phyloP scores from a whole-genome alignment of 2,888 invertebrate genomes.

The Myopa testacea region DNA sequence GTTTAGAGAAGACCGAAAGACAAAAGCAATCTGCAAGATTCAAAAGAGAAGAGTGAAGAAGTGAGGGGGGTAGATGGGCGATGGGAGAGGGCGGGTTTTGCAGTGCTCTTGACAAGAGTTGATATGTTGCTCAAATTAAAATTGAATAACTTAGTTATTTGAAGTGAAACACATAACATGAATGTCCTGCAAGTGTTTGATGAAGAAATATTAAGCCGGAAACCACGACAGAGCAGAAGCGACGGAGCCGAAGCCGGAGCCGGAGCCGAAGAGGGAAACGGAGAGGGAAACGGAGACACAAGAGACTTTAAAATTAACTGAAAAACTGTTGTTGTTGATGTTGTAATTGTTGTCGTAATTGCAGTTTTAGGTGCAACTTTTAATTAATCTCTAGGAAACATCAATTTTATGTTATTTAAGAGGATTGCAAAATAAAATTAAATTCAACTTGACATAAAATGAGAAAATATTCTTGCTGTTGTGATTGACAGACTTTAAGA shows the following conservation, averaged over 20 bases:
- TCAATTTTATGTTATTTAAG: neutral
- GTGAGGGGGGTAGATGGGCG: neutral
- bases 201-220: neutral
- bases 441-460: neutral
- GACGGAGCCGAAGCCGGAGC: neutral
- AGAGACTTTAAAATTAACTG: conserved; percentile 1
- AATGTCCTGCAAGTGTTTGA: neutral
- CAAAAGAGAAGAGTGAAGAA: neutral
- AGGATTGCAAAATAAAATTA: neutral
- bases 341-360: neutral
- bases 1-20: neutral
- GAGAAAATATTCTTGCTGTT: no score
- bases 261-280: neutral
- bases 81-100: neutral
- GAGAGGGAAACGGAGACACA: neutral
- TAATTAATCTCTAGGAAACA: neutral
- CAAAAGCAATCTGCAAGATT: no score
- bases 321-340: neutral
- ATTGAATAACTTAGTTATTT: neutral
- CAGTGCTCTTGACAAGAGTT: neutral
- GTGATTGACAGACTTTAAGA: no score
- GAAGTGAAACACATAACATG: neutral
- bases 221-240: neutral
- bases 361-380: conserved; percentile 1
- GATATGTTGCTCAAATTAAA: neutral